A percentile compares a stretch with the other conserved stretches of the same genome.
Evolutionary conservation across 2,113 vertebrate species (phyloP).

Genomic region (Myrmecophaga tridactyla): DNA sequence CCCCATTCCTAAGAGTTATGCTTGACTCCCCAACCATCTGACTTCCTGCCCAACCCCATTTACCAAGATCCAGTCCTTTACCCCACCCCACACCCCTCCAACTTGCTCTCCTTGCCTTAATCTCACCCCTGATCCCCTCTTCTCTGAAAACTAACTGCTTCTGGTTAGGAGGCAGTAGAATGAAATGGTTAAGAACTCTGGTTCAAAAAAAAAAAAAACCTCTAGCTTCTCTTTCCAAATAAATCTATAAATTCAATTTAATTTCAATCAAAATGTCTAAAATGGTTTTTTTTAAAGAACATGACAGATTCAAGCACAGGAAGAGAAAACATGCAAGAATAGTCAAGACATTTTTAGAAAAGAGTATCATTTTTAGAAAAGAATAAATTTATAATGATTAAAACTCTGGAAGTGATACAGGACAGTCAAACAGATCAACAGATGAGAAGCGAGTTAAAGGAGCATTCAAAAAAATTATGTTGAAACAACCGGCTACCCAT

Average conservation of each 20-base stretch:
- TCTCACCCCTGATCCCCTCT: background rate
- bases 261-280: conserved; percentile 40
- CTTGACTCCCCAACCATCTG: background rate
- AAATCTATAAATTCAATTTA: background rate
- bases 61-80: background rate
- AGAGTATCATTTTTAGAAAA: background rate
- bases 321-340: background rate
- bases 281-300: background rate
- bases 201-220: too few relatives aligned
- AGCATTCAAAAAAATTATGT: background rate
- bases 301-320: background rate
- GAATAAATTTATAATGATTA: background rate
- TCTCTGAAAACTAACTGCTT: background rate
- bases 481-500: background rate
- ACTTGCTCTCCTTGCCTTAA: background rate
- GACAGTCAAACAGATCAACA: background rate
- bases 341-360: background rate
- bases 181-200: background rate
- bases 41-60: background rate
- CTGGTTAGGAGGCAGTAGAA: background rate
- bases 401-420: background rate
- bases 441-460: background rate
- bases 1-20: fast-evolving
- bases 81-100: fast-evolving
- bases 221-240: conserved; percentile 4